Evolutionary conservation across 2,888 invertebrate species (phyloP).

Genomic region (Stenolophus ochropezus): DNA sequence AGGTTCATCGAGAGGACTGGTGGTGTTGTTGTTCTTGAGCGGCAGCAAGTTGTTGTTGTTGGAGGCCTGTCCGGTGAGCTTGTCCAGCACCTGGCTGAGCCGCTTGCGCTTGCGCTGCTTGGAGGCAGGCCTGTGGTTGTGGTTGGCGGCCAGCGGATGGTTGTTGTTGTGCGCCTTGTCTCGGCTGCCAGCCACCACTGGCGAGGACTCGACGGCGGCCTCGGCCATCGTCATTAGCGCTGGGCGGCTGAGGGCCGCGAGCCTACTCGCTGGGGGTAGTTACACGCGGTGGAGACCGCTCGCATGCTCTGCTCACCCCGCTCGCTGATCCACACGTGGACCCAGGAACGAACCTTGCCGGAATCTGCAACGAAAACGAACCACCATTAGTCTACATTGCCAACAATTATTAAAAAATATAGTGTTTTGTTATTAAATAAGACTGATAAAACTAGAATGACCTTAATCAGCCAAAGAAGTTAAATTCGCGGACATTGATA

Average conservation of each 20-base stretch:
- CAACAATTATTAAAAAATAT: too few species aligned
- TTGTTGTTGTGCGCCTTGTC: constrained; percentile 74
- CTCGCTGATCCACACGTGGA: constrained; percentile 55
- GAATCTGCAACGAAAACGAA: constrained; percentile 12
- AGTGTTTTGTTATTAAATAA: too few species aligned
- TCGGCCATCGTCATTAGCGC: constrained; percentile 85
- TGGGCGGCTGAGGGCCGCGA: constrained; percentile 76
- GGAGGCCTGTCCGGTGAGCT: constrained; percentile 75
- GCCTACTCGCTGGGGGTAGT: constrained; percentile 68
- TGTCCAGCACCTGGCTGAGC: constrained; percentile 87
- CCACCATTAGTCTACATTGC: not conserved
- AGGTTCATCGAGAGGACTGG: constrained; percentile 57
- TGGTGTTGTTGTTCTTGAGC: constrained; percentile 72
- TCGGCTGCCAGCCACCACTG: constrained; percentile 67
- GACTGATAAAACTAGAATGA: too few species aligned
- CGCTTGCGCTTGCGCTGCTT: constrained; percentile 86
- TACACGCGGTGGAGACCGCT: constrained; percentile 62
- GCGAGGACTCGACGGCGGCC: constrained; percentile 76
- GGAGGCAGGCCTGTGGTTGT: constrained; percentile 76
- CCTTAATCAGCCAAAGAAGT: too few species aligned
- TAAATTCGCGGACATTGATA: too few species aligned
- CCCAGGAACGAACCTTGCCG: not conserved
- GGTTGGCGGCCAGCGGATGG: constrained; percentile 78
- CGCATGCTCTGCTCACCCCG: constrained; percentile 64
- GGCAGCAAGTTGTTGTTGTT: constrained; percentile 75